These are phyloP conservation scores for Sarotherodon lohbergeri DNA, from an alignment of 2,113 vertebrate species.

Conservation along the genomic window DNA sequence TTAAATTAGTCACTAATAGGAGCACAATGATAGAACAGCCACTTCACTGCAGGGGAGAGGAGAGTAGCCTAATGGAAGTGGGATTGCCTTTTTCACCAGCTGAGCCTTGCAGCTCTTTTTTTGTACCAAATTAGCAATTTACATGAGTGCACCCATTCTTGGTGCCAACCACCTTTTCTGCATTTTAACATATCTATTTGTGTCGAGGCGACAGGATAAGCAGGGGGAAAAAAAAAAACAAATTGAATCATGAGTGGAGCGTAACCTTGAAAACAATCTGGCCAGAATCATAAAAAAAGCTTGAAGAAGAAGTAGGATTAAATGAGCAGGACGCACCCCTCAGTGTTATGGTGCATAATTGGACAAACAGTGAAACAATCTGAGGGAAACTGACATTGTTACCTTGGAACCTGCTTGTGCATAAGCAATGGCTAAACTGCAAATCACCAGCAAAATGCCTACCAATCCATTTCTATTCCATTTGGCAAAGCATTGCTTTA, in stretches of 20 bases:
- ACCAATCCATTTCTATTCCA: conserved; percentile 24
- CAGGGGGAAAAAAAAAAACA: neutral
- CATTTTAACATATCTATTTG: conserved; percentile 15
- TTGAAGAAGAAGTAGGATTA: conserved; percentile 48
- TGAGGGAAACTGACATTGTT: conserved; percentile 21
- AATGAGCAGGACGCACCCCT: conserved; percentile 28
- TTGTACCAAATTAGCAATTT: conserved; percentile 61
- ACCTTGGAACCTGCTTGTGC: conserved; percentile 26
- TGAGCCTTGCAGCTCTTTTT: conserved; percentile 23
- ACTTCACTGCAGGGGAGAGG: conserved; percentile 29
- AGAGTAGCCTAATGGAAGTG: conserved; percentile 59
- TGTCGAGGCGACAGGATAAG: neutral
- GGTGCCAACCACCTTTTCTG: neutral
- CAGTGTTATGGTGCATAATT: conserved; percentile 22
- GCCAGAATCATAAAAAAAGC: conserved; percentile 9
- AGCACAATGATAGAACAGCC: conserved; percentile 43
- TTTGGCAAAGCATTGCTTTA: conserved; percentile 22
- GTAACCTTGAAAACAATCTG: conserved; percentile 64
- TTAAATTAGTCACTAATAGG: conserved; percentile 65
- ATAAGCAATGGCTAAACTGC: conserved; percentile 16
- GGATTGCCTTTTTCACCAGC: conserved; percentile 52
- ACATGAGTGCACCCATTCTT: conserved; percentile 19
- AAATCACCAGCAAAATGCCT: conserved; percentile 21
- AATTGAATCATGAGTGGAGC: conserved; percentile 16
- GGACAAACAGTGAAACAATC: neutral